Conservation (phyloP, 2,797 vertebrate species). For the Myripristis jacobus region DNA sequence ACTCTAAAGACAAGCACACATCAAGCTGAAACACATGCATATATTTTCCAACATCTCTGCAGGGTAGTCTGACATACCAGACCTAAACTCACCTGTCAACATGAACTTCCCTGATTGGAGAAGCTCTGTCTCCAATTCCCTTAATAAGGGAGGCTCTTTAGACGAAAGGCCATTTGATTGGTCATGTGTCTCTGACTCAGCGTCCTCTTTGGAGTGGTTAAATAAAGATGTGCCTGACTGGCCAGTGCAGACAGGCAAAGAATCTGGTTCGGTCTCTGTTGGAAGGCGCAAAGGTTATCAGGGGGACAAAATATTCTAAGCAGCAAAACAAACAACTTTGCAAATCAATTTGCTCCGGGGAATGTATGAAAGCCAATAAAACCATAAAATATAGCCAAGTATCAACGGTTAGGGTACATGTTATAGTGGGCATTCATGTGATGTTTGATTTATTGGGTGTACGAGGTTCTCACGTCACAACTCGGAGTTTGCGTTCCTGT, state of each 20-base stretch:
- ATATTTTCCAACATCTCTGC: too few relatives aligned
- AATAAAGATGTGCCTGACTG: conserved; percentile 61
- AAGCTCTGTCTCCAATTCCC: conserved; percentile 77
- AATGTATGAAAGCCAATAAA: too few relatives aligned
- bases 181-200: conserved; percentile 44
- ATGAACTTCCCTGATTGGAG: conserved; percentile 82
- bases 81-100: conserved; percentile 79
- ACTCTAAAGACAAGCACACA: too few relatives aligned
- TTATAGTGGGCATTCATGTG: too few relatives aligned
- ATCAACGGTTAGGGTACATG: too few relatives aligned
- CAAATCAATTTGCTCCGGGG: neutral
- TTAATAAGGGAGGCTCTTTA: conserved; percentile 71
- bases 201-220: conserved; percentile 68
- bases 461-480: too few relatives aligned
- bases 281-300: conserved; percentile 26
- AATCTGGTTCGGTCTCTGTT: conserved; percentile 61
- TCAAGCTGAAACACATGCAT: too few relatives aligned
- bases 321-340: too few relatives aligned
- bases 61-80: too few relatives aligned
- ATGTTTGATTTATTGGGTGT: too few relatives aligned
- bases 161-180: conserved; percentile 54
- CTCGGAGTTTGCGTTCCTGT: too few relatives aligned
- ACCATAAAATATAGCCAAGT: neutral
- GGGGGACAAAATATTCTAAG: neutral
- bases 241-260: conserved; percentile 57